Evolutionary conservation across 2,888 invertebrate species (phyloP), one percentile per base, ranked within the genome.

Genomic region (Eumerus sabulonum): DNA sequence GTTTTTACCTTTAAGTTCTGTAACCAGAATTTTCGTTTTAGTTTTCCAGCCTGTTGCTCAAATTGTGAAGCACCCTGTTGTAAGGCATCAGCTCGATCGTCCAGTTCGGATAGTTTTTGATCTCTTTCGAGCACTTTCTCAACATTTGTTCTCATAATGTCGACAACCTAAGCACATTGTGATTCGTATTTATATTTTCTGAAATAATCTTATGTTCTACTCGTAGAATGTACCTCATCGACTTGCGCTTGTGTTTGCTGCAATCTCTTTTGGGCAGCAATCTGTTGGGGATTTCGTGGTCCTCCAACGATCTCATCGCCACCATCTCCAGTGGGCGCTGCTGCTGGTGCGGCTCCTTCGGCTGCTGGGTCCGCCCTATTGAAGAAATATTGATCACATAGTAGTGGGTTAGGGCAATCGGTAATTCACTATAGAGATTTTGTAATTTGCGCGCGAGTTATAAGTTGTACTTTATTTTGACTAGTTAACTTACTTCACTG

Each of bases 21-120:
- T 93, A 97, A 93, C 98, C 98, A 98, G 89, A 96, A 98, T 90
- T 98, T 98, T 87, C 97, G 93, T 90, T 98, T 98, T 88, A 98
- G 91, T 91, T 98, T 98, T 85, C 98, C 98, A 74, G 98, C 98
- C 88, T 97, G 97, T 85, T 98, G 97, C 89, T 98, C 98, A 88
- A 98, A 98, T 86, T 98, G 96, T 86, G 98, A 97, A 59, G 97
- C 97, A 47, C 97, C 97, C 87, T 97, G 95, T 87, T 97, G 96
- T 68, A 97, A 90, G 73, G 97, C 98, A 91, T 98, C 98, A 87
- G 98, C 98, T 91, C 98, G 92, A 89, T 97, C 96, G 87, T 98
- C 98, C 77, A 98, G 90, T 90, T 98, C 98, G 38, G 97, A 96
- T 82, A 98, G 91, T 89, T 98, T 98, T 86, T 95, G 95, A 91